Conservation (phyloP, 92 coral and sea anemone species). For the Muricea muricata region DNA sequence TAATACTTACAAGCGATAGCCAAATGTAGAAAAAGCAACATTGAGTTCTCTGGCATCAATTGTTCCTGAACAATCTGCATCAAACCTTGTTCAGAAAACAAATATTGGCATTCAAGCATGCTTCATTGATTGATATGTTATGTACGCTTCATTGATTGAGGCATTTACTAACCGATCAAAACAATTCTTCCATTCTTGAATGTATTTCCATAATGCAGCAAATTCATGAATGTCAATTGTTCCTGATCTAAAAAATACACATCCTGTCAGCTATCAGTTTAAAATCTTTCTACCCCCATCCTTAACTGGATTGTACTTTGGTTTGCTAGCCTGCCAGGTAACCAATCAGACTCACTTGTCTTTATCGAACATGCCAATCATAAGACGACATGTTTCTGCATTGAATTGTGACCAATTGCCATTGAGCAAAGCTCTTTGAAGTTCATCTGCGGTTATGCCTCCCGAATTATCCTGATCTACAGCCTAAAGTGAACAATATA, state of each 20-base stretch:
- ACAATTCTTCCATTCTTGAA: conserved; percentile 96
- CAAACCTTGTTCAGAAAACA: conserved; percentile 67
- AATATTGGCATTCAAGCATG: no score
- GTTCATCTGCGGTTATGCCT: conserved; percentile 84
- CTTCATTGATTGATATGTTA: no score
- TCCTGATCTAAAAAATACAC: conserved; percentile 76
- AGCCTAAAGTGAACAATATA: conserved; percentile 62
- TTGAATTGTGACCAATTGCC: conserved; percentile 97
- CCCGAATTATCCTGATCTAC: conserved; percentile 97
- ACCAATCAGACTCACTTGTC: conserved; percentile 80
- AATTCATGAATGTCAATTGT: conserved; percentile 96
- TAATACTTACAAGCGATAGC: conserved; percentile 97
- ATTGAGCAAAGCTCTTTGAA: conserved; percentile 87
- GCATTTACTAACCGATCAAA: conserved; percentile 78
- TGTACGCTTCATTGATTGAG: no score
- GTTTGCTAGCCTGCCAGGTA: no score
- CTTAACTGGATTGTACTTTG: no score
- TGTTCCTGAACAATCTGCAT: conserved; percentile 92
- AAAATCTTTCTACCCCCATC: no score
- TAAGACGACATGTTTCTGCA: conserved; percentile 89
- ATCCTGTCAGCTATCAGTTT: no score
- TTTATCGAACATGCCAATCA: conserved; percentile 99
- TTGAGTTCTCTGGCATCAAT: conserved; percentile 92
- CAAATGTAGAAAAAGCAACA: conserved; percentile 86
- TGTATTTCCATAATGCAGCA: conserved; percentile 92